Evolutionary conservation across 2,888 invertebrate genomes (phyloP), one percentile per base, ranked within the genome.

Genomic region (Acanthococcus lagerstroemiae): DNA sequence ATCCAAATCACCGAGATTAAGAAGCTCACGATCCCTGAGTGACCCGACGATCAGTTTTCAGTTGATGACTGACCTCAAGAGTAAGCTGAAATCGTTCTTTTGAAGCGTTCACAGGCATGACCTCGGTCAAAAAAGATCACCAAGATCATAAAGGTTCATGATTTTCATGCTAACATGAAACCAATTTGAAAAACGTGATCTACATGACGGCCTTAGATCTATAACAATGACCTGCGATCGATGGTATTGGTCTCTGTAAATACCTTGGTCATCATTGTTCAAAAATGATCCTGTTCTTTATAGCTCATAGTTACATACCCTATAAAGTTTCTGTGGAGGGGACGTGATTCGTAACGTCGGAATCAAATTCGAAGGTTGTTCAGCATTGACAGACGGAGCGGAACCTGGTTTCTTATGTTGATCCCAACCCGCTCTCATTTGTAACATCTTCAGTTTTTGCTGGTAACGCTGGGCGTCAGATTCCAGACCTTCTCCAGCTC

Each of bases 401-500:
- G 55, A 45, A 6, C 56, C 46, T 1, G 55, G 45, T 56, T 66
- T 66, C 30, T 46, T 50, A 27, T 66, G 48, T 27, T 55, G 56
- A 21, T 69, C 68, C 55, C 67, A 58, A 17, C 68, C 68, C 0
- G 67, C 69, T 68, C 66, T 65, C 67, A 66, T 68, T 67, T 69
- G 68, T 46, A 69, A 67, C 55, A 68, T 45, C 44, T 67, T 66
- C 27, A 69, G 65, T 6, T 68, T 61, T 44, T 68, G 65, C 26
- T 63, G 58, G n/a, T 66, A 69, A 25, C 66, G 58, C 17, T 68
- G 68, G 2, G 68, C 68, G 55, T 67, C 67, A 17, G 68, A 54
- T 67, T 82, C 82, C 26, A 87, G 84, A 63, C 81, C 80, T 70
- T 81, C 81, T 68, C 92, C 78, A 0, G 89, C 89, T 57, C 86